These are phyloP conservation scores for Yponomeuta sedellus DNA, from an alignment of 2,888 invertebrate species.

Conservation along the genomic window DNA sequence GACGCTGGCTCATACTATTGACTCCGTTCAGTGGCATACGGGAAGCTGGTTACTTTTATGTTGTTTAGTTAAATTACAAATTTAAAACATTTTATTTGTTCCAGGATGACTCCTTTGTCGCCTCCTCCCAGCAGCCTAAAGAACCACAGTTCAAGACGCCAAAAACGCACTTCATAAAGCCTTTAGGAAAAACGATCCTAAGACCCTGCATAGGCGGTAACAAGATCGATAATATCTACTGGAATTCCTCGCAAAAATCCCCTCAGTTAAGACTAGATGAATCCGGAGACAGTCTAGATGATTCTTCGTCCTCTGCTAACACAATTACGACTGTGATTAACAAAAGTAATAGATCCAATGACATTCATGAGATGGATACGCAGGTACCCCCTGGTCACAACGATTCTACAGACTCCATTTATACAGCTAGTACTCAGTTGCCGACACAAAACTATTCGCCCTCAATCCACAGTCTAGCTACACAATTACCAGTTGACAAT, in stretches of 20 bases:
- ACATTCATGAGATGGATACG: slow-evolving; percentile 44
- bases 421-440: slow-evolving; percentile 28
- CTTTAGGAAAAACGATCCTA: slow-evolving; percentile 40
- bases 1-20: too few relatives aligned
- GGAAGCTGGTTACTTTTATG: too few relatives aligned
- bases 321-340: slow-evolving; percentile 1
- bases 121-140: slow-evolving; percentile 43
- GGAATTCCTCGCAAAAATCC: slow-evolving; percentile 53
- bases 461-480: slow-evolving; percentile 18
- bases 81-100: slow-evolving; percentile 24
- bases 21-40: too few relatives aligned
- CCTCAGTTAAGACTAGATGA: slow-evolving; percentile 40
- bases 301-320: slow-evolving; percentile 27
- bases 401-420: slow-evolving; percentile 37
- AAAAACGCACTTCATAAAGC: slow-evolving; percentile 44
- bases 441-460: slow-evolving; percentile 7
- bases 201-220: slow-evolving; percentile 45
- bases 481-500: slow-evolving; percentile 27
- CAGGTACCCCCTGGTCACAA: slow-evolving; percentile 33
- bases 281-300: slow-evolving; percentile 34
- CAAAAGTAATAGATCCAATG: slow-evolving; percentile 16
- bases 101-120: slow-evolving; percentile 62
- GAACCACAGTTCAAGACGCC: slow-evolving; percentile 36
- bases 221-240: slow-evolving; percentile 49
- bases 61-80: background rate